Percentiles rank a stretch among this genome's conserved stretches.
These are phyloP conservation scores for Otolemur crassicaudatus DNA, from an alignment of 2,797 vertebrate species.

Conservation along the genomic window DNA sequence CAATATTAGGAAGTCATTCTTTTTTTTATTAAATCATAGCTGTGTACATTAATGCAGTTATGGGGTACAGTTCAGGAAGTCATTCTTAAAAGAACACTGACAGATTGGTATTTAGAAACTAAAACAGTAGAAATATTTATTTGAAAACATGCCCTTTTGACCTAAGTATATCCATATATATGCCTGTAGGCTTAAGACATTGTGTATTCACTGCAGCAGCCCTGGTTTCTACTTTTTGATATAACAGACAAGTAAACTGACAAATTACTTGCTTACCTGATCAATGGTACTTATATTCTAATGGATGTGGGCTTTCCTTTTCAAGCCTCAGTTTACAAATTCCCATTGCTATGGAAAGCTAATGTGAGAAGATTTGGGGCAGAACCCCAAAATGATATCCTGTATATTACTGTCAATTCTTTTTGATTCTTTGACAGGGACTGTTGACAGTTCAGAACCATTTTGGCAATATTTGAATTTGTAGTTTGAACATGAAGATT, in stretches of 20 bases:
- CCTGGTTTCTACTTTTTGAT: background rate
- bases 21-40: background rate
- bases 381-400: background rate
- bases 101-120: background rate
- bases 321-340: background rate
- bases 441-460: background rate
- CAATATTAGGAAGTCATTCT: slow-evolving; percentile 15
- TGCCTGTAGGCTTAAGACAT: background rate
- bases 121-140: background rate
- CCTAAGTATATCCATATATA: background rate
- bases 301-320: background rate
- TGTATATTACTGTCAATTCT: background rate
- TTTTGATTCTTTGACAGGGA: background rate
- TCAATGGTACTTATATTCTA: background rate
- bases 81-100: background rate
- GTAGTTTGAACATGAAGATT: slow-evolving; percentile 32
- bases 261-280: background rate
- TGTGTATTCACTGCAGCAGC: background rate
- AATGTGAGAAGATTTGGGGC: background rate
- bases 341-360: background rate
- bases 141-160: background rate
- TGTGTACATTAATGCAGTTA: no score
- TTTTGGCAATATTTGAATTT: slow-evolving; percentile 7
- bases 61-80: background rate
- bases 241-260: background rate